Conservation (phyloP, 2,888 invertebrate species). For the Adelphocoris suturalis region DNA sequence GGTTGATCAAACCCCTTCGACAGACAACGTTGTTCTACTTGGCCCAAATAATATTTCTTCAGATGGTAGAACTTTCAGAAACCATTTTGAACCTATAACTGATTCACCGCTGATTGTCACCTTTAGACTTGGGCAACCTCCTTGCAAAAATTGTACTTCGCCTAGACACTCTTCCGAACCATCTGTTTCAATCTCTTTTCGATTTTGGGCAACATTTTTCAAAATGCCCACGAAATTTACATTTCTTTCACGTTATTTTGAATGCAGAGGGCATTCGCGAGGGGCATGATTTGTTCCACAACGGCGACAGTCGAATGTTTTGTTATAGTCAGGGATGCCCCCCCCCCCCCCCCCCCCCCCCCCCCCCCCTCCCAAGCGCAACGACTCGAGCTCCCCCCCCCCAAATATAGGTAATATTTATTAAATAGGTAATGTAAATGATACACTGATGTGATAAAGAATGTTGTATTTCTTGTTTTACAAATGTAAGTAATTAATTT, state of each 20-base stretch:
- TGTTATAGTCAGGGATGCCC: background rate
- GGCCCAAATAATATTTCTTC: constrained; percentile 37
- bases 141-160: background rate
- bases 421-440: too few relatives aligned
- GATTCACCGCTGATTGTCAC: background rate
- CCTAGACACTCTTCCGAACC: background rate
- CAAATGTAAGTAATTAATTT: too few relatives aligned
- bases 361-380: too few relatives aligned
- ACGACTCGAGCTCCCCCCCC: too few relatives aligned
- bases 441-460: too few relatives aligned
- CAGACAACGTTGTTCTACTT: constrained; percentile 23
- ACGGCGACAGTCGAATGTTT: background rate
- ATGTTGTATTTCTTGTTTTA: too few relatives aligned
- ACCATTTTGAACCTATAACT: constrained; percentile 27
- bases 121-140: background rate
- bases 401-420: too few relatives aligned
- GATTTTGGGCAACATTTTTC: background rate
- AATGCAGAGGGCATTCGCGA: background rate
- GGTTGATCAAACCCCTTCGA: background rate
- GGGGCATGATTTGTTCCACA: background rate
- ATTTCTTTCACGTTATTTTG: background rate
- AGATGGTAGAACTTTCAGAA: background rate
- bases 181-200: background rate
- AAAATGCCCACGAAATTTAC: background rate
- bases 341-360: too few relatives aligned